These are phyloP conservation scores for Gavialis gangeticus DNA, from an alignment of 2,113 vertebrate species.

Conservation along the genomic window DNA sequence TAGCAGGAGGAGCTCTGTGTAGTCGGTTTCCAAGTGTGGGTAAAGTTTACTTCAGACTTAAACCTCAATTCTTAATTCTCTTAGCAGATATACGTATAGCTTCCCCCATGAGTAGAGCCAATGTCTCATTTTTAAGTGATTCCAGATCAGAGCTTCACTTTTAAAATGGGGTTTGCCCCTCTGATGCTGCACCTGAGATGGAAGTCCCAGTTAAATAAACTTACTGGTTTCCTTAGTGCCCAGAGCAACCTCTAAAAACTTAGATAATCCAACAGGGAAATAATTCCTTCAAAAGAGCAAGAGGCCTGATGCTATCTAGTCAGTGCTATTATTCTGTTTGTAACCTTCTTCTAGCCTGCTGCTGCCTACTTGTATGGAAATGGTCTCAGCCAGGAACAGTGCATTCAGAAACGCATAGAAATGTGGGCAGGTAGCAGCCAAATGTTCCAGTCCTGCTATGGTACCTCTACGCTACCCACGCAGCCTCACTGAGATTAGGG, in stretches of 20 bases:
- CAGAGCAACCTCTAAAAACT: not conserved
- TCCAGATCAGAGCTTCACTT: not conserved
- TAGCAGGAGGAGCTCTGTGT: not conserved
- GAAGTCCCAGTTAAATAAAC: not conserved
- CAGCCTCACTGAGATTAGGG: constrained; percentile 21
- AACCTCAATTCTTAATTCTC: not conserved
- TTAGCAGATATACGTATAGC: too few relatives aligned
- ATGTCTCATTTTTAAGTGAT: not conserved
- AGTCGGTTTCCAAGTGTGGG: too few relatives aligned
- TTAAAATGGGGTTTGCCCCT: not conserved
- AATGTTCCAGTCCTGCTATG: not conserved
- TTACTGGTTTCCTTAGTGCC: not conserved
- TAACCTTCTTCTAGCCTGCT: not conserved
- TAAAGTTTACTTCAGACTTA: not conserved
- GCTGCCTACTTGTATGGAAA: not conserved
- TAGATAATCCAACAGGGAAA: not conserved
- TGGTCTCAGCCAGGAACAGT: not conserved
- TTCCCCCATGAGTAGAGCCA: not conserved
- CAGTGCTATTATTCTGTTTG: not conserved
- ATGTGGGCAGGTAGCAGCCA: not conserved
- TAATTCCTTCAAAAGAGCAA: not conserved
- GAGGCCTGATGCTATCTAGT: not conserved
- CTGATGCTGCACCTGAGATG: not conserved
- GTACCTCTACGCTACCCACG: not conserved
- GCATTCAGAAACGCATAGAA: not conserved